Evolutionary conservation across 2,888 invertebrate genomes (phyloP).

Genomic region (Adelphocoris suturalis): DNA sequence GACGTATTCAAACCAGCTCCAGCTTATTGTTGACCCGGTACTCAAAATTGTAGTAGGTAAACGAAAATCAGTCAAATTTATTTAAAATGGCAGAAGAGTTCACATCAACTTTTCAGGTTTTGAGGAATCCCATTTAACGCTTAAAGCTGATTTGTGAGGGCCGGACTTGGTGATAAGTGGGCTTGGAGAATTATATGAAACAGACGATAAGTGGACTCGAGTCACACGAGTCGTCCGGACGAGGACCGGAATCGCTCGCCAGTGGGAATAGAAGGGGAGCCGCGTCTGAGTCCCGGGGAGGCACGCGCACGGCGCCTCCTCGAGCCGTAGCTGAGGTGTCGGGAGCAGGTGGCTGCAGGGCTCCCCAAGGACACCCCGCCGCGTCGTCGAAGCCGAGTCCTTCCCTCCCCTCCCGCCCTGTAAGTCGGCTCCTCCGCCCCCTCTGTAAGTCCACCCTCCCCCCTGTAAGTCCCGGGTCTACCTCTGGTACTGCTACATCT

Average conservation of each 20-base stretch:
- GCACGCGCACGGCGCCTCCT: conserved; percentile 62
- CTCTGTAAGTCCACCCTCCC: not conserved
- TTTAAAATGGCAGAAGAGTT: no score
- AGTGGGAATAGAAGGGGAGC: not conserved
- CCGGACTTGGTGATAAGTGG: not conserved
- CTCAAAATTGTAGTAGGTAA: no score
- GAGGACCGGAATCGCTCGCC: not conserved
- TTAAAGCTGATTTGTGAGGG: no score
- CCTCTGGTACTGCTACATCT: conserved; percentile 56
- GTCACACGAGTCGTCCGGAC: not conserved
- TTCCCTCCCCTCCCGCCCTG: not conserved
- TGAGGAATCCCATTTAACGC: no score
- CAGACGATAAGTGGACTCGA: not conserved
- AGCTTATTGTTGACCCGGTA: no score
- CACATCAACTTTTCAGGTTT: no score
- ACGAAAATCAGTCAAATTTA: no score
- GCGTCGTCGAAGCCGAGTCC: not conserved
- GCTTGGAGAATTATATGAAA: not conserved
- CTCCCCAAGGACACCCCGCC: conserved; percentile 53
- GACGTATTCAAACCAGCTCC: no score
- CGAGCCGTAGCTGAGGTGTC: conserved; percentile 48
- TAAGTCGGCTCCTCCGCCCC: not conserved
- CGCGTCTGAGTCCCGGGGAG: conserved; percentile 29
- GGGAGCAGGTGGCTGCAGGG: conserved; percentile 48
- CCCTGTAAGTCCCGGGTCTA: not conserved